Conservation (phyloP, 2,888 invertebrate species). For the Melieria omissa region DNA sequence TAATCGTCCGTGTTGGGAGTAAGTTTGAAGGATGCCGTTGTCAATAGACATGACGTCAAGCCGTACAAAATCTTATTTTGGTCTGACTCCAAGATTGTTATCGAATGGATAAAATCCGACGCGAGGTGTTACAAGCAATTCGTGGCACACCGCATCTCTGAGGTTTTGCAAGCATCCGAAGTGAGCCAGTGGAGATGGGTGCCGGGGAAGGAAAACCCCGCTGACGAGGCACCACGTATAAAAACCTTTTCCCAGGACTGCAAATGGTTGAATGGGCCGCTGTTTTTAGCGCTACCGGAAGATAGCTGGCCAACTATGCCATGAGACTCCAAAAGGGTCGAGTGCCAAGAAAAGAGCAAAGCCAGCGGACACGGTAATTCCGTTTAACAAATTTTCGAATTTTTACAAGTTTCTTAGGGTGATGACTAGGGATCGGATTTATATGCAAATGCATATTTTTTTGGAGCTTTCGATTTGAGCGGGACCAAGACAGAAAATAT, state of each 20-base stretch:
- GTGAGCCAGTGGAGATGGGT: constrained; percentile 21
- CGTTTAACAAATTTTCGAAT: constrained; percentile 26
- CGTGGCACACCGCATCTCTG: constrained; percentile 29
- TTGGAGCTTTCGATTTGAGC: too few relatives aligned
- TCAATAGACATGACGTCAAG: constrained; percentile 11
- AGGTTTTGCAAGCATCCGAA: constrained; percentile 23
- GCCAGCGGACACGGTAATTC: constrained; percentile 4
- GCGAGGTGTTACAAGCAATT: constrained; percentile 35
- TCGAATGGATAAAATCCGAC: constrained; percentile 37
- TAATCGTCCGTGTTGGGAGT: constrained; percentile 7
- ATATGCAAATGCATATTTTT: too few relatives aligned
- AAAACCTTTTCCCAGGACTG: constrained; percentile 11
- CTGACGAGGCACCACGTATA: constrained; percentile 23
- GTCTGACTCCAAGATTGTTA: constrained; percentile 31
- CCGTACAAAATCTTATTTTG: constrained; percentile 22
- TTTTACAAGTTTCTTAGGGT: constrained; percentile 16
- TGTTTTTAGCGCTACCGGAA: too few relatives aligned
- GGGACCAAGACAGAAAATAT: too few relatives aligned
- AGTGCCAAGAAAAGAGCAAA: constrained; percentile 1
- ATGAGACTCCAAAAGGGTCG: not conserved
- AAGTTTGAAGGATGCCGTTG: constrained; percentile 2
- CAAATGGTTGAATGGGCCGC: constrained; percentile 21
- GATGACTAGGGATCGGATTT: too few relatives aligned
- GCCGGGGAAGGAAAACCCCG: constrained; percentile 15
- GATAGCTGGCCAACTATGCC: not conserved